phyloP scores from a whole-genome alignment of 1,140 invertebrate genomes.

The Heliconius nattereri region DNA sequence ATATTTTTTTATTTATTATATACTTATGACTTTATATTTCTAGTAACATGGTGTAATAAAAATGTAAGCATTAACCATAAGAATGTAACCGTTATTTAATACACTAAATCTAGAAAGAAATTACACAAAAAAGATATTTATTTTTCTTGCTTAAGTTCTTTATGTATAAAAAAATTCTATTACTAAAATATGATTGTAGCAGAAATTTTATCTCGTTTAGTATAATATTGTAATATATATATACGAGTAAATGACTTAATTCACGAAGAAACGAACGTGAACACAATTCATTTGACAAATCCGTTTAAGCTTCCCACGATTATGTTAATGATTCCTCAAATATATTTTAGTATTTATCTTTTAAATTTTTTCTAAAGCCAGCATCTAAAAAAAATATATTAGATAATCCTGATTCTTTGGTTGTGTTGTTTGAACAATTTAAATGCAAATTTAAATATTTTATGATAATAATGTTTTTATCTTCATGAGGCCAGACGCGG shows the following conservation, averaged over 20 bases:
- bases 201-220: no score
- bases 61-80: no score
- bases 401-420: not conserved
- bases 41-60: no score
- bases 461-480: no score
- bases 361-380: not conserved
- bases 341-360: not conserved
- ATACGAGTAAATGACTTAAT: not conserved
- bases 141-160: no score
- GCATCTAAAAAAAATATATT: not conserved
- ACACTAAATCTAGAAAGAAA: no score
- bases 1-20: not conserved
- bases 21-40: not conserved
- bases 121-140: no score
- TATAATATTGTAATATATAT: not conserved
- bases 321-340: not conserved
- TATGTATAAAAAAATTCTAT: no score
- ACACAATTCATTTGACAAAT: not conserved
- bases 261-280: not conserved
- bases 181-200: no score
- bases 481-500: no score
- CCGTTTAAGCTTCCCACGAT: not conserved
- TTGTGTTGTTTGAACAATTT: not conserved
- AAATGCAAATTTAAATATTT: not conserved
- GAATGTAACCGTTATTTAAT: no score